Conservation (phyloP, 2,797 vertebrate species). For the Hyperoplus immaculatus region DNA sequence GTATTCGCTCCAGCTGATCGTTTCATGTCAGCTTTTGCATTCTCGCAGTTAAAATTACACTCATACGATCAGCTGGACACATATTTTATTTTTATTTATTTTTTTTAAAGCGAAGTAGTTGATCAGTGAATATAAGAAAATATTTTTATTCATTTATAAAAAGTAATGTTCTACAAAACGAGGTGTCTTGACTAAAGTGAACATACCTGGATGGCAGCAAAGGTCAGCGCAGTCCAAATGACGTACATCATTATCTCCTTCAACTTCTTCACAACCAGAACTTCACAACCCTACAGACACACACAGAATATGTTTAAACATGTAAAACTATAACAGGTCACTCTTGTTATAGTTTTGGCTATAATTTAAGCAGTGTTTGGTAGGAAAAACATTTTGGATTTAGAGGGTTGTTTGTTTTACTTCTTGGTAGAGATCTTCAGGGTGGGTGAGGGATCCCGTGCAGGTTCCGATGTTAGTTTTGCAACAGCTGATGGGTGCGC, state of each 20-base stretch:
- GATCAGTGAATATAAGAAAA: no score
- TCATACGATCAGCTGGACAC: not conserved
- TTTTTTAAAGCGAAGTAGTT: not conserved
- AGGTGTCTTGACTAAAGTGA: not conserved
- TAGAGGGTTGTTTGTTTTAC: slow-evolving; percentile 69
- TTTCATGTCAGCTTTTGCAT: not conserved
- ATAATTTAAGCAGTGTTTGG: not conserved
- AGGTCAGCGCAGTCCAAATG: slow-evolving; percentile 94
- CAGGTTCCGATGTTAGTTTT: slow-evolving; percentile 87
- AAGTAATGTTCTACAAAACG: not conserved
- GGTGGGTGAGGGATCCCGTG: slow-evolving; percentile 90
- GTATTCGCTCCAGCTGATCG: not conserved
- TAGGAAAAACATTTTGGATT: not conserved
- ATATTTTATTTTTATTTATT: not conserved
- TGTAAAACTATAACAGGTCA: slow-evolving; percentile 72
- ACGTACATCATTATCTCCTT: slow-evolving; percentile 99
- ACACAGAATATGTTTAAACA: slow-evolving; percentile 63
- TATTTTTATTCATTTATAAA: not conserved
- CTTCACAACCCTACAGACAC: slow-evolving; percentile 91
- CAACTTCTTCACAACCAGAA: slow-evolving; percentile 94
- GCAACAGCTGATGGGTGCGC: slow-evolving; percentile 95
- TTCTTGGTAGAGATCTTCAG: slow-evolving; percentile 93
- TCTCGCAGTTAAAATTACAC: not conserved
- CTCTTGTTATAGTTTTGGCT: not conserved
- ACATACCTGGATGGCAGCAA: slow-evolving; percentile 94